Evolutionary conservation across 2,113 vertebrate genomes (phyloP).

Genomic region (Rana temporaria): DNA sequence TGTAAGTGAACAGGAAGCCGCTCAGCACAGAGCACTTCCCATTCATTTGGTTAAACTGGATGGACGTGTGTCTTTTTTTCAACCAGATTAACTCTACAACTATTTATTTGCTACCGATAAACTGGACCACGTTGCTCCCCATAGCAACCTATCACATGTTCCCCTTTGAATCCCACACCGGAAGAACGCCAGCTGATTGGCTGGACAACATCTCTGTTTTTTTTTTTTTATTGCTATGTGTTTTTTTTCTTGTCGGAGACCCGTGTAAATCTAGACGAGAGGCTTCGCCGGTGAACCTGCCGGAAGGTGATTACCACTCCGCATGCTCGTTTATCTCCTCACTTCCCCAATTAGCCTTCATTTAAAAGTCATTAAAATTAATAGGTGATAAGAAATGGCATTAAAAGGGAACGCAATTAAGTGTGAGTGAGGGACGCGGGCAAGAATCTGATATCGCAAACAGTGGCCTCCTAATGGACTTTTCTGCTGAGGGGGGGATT

Average conservation of each 20-base stretch:
- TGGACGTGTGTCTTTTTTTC: no score
- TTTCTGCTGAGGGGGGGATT: background rate
- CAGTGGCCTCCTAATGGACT: background rate
- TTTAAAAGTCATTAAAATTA: constrained; percentile 40
- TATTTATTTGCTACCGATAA: no score
- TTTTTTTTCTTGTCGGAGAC: background rate
- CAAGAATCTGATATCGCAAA: background rate
- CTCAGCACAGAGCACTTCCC: no score
- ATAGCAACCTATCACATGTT: no score
- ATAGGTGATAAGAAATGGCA: constrained; percentile 15
- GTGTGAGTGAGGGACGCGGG: background rate
- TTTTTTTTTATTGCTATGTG: no score
- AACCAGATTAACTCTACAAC: no score
- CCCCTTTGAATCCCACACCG: no score
- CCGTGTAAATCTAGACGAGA: background rate
- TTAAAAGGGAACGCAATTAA: background rate
- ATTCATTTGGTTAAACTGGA: no score
- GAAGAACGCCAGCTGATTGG: background rate
- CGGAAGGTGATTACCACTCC: background rate
- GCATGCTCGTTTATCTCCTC: background rate
- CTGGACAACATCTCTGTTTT: no score
- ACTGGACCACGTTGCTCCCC: no score
- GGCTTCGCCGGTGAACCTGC: constrained; percentile 5
- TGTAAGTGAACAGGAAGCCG: no score
- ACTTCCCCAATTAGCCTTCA: background rate